Base-by-base conservation (phyloP, 1,140 invertebrate genomes). In the Caenorhabditis latens region DNA sequence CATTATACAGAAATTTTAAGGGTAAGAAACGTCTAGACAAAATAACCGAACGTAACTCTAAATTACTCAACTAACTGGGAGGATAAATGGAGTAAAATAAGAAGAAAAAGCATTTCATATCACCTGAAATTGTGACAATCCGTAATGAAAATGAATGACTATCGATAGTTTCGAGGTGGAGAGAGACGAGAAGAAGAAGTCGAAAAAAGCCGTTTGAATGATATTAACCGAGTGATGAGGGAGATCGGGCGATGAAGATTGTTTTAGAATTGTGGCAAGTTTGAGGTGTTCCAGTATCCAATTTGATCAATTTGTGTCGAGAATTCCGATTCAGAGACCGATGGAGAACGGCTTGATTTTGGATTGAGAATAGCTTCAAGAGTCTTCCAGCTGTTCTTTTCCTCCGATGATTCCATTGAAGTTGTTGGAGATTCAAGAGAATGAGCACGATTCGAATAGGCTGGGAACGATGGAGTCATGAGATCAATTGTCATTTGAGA, bases 371-470 rank as follows among this genome's bases (percentile, higher is more conserved):
- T 48, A 9, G n/a, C 19, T 50, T 79, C 71, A 9, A 79, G 11
- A 9, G 46, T 50, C 11, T 48, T 79, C 71, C 71, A 79, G 46
- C 71, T 79, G 14, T 79, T 79, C 11, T 71, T 71, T 32, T 71
- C 67, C 16, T 71, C 67, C 1, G 40, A 46, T 48, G 67, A 71
- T 11, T 11, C 42, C 32, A 79, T 8, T 50, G 43, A 50, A 24
- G 40, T 79, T 13, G 71, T 79, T 79, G 46, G 71, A 79, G 71
- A 79, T 11, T 79, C 71, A 6, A 79, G 14, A 2, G 71, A 79
- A 32, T 48, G 8, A 13, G 71, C 13, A 79, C 65, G 40, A 43
- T 16, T 43, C 2, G 43, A 42, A 46, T 71, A 71, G 4, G 40
- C 4, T 19, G 40, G 65, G 42, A 43, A 43, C 3, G 46, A 53